phyloP scores from a whole-genome alignment of 2,797 vertebrate genomes.

The Spondyliosoma cantharus region DNA sequence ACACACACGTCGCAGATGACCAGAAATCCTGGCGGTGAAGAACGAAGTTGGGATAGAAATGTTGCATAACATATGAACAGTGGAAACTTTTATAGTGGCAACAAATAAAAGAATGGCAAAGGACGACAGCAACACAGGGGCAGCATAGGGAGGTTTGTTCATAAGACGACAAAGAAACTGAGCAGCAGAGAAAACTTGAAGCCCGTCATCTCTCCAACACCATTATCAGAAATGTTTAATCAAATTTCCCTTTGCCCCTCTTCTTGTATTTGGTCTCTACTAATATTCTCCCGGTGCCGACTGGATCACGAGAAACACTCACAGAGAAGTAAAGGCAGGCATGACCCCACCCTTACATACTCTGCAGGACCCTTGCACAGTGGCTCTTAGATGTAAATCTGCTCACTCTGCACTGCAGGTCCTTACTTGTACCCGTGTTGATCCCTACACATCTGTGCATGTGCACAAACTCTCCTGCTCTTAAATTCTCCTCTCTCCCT shows the following conservation, averaged over 20 bases:
- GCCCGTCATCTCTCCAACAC: slow-evolving; percentile 16
- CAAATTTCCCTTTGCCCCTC: background rate
- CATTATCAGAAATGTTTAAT: background rate
- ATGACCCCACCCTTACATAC: slow-evolving; percentile 22
- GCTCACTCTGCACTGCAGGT: slow-evolving; percentile 40
- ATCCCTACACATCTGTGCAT: slow-evolving; percentile 5
- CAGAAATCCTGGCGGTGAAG: slow-evolving; percentile 50
- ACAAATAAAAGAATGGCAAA: slow-evolving; percentile 2
- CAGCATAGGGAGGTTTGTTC: slow-evolving; percentile 25
- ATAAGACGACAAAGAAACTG: slow-evolving; percentile 37
- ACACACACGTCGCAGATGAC: slow-evolving; percentile 37
- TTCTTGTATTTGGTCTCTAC: slow-evolving; percentile 1
- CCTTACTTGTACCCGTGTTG: slow-evolving; percentile 32
- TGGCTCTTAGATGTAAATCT: background rate
- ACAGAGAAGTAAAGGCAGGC: slow-evolving; percentile 10
- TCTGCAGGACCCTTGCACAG: slow-evolving; percentile 11
- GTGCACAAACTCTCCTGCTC: background rate
- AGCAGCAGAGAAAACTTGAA: slow-evolving; percentile 39
- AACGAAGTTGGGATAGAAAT: slow-evolving; percentile 38
- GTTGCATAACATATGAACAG: slow-evolving; percentile 30
- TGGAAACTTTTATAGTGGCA: slow-evolving; percentile 27
- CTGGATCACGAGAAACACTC: slow-evolving; percentile 13
- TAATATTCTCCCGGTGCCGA: background rate
- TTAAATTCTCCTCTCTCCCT: background rate
- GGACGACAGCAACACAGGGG: slow-evolving; percentile 39